Conservation (phyloP, 2,888 invertebrate genomes). For the Dynastes hyllus region DNA sequence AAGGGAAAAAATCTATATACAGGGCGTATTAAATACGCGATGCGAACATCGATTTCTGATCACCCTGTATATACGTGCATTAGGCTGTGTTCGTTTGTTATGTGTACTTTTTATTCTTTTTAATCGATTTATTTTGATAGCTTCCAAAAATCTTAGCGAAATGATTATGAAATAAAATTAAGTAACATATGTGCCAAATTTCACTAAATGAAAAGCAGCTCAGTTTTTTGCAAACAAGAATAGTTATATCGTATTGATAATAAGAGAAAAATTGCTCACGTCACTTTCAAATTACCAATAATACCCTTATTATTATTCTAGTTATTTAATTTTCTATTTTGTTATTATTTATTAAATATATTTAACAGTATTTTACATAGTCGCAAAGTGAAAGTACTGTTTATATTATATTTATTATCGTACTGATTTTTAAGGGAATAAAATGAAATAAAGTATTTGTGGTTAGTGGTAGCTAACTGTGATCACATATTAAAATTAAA, state of each 20-base stretch:
- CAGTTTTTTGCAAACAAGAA: constrained; percentile 10
- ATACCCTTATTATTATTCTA: neutral
- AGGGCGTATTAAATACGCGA: neutral
- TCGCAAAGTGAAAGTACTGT: neutral
- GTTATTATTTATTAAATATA: neutral
- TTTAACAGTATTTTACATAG: constrained; percentile 49
- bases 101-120: constrained; percentile 28
- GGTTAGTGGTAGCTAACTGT: constrained; percentile 64
- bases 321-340: neutral
- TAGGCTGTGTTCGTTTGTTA: constrained; percentile 47
- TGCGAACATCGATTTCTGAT: neutral
- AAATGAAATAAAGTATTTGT: constrained; percentile 40
- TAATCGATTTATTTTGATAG: constrained; percentile 53
- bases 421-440: constrained; percentile 41
- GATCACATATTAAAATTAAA: constrained; percentile 63
- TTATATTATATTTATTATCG: constrained; percentile 24
- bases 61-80: constrained; percentile 32
- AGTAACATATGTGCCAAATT: constrained; percentile 41
- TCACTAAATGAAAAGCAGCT: neutral
- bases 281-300: constrained; percentile 47
- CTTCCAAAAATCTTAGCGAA: constrained; percentile 52
- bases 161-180: neutral
- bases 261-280: constrained; percentile 52
- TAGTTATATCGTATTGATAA: neutral
- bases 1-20: constrained; percentile 14